Base-by-base conservation (phyloP, 2,888 invertebrate genomes). In the Anaspis maculata region DNA sequence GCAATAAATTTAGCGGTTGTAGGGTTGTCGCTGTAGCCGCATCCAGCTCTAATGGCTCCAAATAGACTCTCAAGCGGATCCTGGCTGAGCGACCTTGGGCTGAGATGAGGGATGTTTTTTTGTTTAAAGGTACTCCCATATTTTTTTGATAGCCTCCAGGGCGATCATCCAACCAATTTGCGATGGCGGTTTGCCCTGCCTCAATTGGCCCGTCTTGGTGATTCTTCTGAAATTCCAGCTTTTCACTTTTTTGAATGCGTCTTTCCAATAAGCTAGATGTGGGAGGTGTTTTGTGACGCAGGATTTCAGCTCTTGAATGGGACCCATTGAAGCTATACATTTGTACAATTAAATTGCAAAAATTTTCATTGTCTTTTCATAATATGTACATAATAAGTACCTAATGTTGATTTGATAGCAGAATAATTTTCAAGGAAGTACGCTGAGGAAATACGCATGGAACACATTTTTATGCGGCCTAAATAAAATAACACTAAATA, bases 41-140 rank as follows among this genome's bases (percentile, higher is more conserved):
- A 42, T 30, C 44, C 37, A 24, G 22, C 28, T 25, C 44, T 36
- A 23, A 47, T 26, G 13, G 13, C 21, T 2, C 41, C 42, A 25
- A 44, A 45, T 13, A 47, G 28, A 27, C 45, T 45, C 27, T 45
- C 47, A 7, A 45, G 28, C 2, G 32, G 3, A 34, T 47, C 45
- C 27, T 47, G 45, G 33, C 45, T 46, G n/a, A 42, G 21, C 7
- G 35, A 31, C 9, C 46, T 34, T 10, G 35, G 31, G 5, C 33
- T 24, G 9, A 39, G 21, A 19, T 16, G 34, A 7, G 15, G 13
- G 5, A 41, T n/a, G n/a, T n/a, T n/a, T n/a, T 19, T 9, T 19
- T 6, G 5, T 9, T 9, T 19, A 5, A 9, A 19, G 5, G 9
- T 9, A 6, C 5, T 19, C 5, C 19, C 19, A 19, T 6, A 19